Conservation (phyloP, 2,888 invertebrate species). For the Plebejus argus region DNA sequence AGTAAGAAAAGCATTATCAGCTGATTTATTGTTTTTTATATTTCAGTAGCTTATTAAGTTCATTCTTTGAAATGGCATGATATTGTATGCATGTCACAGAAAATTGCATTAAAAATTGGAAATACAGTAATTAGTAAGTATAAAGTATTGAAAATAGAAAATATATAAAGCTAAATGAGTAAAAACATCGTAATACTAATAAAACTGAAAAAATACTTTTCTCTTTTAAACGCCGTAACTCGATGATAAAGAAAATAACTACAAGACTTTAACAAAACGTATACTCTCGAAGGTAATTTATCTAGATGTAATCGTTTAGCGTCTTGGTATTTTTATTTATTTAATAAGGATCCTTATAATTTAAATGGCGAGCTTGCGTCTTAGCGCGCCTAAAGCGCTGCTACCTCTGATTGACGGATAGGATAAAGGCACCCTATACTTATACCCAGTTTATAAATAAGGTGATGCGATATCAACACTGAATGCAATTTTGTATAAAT, state of each 20-base stretch:
- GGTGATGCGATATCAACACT: slow-evolving; percentile 40
- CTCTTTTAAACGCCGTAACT: background rate
- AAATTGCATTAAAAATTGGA: background rate
- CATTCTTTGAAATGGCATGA: background rate
- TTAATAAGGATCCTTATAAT: slow-evolving; percentile 21
- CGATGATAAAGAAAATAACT: slow-evolving; percentile 30
- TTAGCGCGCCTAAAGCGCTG: slow-evolving; percentile 37
- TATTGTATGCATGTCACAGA: too few species aligned
- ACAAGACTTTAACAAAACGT: slow-evolving; percentile 24
- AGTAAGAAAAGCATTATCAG: too few species aligned
- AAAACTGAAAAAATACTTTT: background rate
- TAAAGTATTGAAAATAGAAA: background rate
- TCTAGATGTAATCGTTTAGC: slow-evolving; percentile 28
- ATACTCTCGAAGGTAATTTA: slow-evolving; percentile 26
- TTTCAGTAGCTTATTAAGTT: too few species aligned
- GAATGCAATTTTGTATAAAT: slow-evolving; percentile 37
- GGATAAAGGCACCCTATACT: slow-evolving; percentile 42
- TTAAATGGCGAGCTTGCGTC: slow-evolving; percentile 33
- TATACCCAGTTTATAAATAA: slow-evolving; percentile 43
- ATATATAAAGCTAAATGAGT: background rate
- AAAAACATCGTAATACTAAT: background rate
- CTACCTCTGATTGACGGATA: slow-evolving; percentile 41
- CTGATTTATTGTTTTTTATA: too few species aligned
- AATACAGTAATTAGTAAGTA: background rate
- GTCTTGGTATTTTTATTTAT: slow-evolving; percentile 25